Evolutionary conservation across 2,888 invertebrate species (phyloP).

Genomic region (Phrixothrix hirtus): DNA sequence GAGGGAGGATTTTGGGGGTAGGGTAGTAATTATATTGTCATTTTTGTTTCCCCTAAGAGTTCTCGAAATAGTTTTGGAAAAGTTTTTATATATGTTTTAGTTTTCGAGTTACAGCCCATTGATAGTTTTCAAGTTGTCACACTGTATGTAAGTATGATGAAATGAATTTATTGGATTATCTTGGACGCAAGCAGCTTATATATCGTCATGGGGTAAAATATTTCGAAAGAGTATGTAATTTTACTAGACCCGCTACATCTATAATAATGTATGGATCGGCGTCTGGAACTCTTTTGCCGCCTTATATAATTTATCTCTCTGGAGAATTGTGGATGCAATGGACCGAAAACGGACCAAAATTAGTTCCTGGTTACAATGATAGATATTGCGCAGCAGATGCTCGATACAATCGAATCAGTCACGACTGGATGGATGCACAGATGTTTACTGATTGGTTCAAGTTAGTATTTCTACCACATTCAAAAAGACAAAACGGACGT

Average conservation of each 20-base stretch:
- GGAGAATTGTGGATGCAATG: constrained; percentile 20
- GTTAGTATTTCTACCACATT: not conserved
- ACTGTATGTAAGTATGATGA: not conserved
- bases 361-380: constrained; percentile 29
- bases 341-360: constrained; percentile 28
- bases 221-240: constrained; percentile 9
- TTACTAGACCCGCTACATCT: constrained; percentile 6
- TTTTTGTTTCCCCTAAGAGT: too few species aligned
- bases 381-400: constrained; percentile 37
- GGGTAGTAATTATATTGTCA: too few species aligned
- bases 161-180: constrained; percentile 2
- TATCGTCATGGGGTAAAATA: constrained; percentile 10
- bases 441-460: constrained; percentile 42
- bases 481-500: constrained; percentile 28
- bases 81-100: too few species aligned
- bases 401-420: constrained; percentile 31
- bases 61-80: too few species aligned
- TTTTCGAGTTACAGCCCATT: too few species aligned
- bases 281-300: constrained; percentile 20
- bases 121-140: too few species aligned
- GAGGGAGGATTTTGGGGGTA: too few species aligned
- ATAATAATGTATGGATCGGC: constrained; percentile 38
- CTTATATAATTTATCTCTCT: constrained; percentile 17
- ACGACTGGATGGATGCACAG: constrained; percentile 34
- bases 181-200: constrained; percentile 2